These are phyloP conservation scores for Rhodeus uyekii DNA, from an alignment of 2,797 vertebrate genomes.

Conservation along the genomic window DNA sequence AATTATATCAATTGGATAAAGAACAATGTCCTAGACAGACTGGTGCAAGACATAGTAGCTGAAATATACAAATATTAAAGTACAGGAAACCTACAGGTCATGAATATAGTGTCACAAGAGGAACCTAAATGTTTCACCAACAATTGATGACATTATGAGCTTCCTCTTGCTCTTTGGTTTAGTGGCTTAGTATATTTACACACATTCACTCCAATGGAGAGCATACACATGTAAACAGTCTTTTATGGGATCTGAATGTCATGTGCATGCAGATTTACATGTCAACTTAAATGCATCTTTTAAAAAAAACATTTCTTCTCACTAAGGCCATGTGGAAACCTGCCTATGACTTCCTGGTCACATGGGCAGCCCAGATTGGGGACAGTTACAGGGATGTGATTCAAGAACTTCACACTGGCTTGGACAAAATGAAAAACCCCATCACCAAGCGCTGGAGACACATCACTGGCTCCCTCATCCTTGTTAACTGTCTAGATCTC, in stretches of 20 bases:
- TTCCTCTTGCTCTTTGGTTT: neutral
- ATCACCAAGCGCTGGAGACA: conserved; percentile 97
- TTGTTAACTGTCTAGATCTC: conserved; percentile 91
- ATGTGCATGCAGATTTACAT: neutral
- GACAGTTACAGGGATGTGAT: conserved; percentile 97
- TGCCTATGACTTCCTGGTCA: conserved; percentile 93
- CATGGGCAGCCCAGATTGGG: conserved; percentile 92
- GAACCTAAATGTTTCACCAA: neutral
- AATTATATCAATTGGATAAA: neutral
- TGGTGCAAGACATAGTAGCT: neutral
- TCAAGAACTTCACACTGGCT: conserved; percentile 91
- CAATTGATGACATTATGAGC: neutral
- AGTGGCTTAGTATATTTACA: neutral
- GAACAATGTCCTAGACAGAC: neutral
- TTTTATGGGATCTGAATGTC: neutral
- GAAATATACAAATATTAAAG: neutral
- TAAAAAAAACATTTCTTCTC: neutral
- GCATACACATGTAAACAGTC: neutral
- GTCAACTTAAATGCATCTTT: neutral
- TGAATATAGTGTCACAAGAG: neutral
- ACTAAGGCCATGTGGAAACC: conserved; percentile 97
- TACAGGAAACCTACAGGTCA: neutral
- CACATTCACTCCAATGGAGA: neutral
- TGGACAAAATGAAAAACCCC: conserved; percentile 96
- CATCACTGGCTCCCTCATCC: conserved; percentile 91